These are phyloP conservation scores for Ricordea florida DNA, from an alignment of 92 coral and sea anemone genomes.

Conservation along the genomic window DNA sequence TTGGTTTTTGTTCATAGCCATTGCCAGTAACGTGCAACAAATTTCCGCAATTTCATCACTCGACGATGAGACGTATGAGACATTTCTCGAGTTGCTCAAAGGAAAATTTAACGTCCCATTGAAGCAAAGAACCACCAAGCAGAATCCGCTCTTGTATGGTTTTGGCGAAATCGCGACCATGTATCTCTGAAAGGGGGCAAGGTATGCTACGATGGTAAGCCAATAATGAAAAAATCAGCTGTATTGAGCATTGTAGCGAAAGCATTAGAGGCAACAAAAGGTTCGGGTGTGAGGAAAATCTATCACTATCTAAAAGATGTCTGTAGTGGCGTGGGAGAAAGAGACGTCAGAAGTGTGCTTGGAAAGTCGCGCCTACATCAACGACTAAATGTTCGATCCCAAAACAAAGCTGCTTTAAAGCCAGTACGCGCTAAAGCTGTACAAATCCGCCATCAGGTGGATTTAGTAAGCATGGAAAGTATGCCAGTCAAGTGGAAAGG, in stretches of 20 bases:
- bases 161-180: no score
- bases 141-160: no score
- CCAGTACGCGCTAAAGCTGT: conserved; percentile 2
- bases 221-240: no score
- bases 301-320: conserved; percentile 46
- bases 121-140: no score
- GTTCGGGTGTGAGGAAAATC: conserved; percentile 54
- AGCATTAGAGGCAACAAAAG: conserved; percentile 36
- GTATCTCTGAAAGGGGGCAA: no score
- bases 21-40: no score
- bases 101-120: no score
- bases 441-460: conserved; percentile 11
- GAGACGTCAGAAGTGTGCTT: conserved; percentile 44
- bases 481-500: conserved; percentile 1
- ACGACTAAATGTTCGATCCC: conserved; percentile 43
- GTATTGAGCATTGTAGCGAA: conserved; percentile 30
- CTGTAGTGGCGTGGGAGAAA: conserved; percentile 58
- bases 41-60: no score
- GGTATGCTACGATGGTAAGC: no score
- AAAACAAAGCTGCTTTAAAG: conserved; percentile 35
- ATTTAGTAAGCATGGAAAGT: conserved; percentile 15
- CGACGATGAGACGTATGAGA: no score
- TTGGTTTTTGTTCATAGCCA: no score
- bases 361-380: conserved; percentile 46
- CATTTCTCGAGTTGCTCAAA: no score